A percentile compares a stretch with the other conserved stretches of the same genome.
These are phyloP conservation scores for Pomacea maculata DNA, from an alignment of 1,140 invertebrate species.

Conservation along the genomic window DNA sequence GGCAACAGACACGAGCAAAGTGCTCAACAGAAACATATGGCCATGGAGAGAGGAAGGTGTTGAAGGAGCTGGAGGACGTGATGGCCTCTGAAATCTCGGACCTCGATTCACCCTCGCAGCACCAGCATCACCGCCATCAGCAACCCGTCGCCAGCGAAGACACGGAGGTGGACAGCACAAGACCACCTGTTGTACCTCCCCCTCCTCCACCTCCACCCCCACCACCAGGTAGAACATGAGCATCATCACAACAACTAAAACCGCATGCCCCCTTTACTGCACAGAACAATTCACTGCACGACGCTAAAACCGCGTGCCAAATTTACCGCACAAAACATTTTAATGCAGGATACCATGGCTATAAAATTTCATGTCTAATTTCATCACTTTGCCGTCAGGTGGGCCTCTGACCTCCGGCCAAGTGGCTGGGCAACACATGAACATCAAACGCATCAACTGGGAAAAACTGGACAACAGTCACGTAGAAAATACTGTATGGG, in stretches of 20 bases:
- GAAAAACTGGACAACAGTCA: slow-evolving; percentile 59
- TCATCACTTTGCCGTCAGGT: neutral
- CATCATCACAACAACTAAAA: neutral
- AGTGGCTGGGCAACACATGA: slow-evolving; percentile 38
- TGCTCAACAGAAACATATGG: slow-evolving; percentile 21
- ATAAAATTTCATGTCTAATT: no score
- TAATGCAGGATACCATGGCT: no score
- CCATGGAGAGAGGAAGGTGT: slow-evolving; percentile 45
- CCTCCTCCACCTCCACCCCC: slow-evolving; percentile 50
- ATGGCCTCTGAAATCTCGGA: slow-evolving; percentile 51
- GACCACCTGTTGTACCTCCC: slow-evolving; percentile 20
- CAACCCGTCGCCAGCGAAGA: neutral
- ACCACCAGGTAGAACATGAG: slow-evolving; percentile 36
- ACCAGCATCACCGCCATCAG: neutral
- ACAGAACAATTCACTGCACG: no score
- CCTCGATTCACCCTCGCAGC: slow-evolving; percentile 24
- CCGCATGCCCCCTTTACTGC: no score
- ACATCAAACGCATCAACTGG: slow-evolving; percentile 65
- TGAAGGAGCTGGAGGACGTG: slow-evolving; percentile 60
- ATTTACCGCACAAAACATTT: no score
- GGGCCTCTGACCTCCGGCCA: neutral
- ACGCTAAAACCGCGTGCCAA: neutral
- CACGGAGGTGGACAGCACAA: neutral
- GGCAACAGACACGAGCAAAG: neutral
- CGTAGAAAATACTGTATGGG: slow-evolving; percentile 58